Evolutionary conservation across 1,140 invertebrate genomes (phyloP), one percentile per base, ranked within the genome.

Genomic region (Calliopsis andreniformis): DNA sequence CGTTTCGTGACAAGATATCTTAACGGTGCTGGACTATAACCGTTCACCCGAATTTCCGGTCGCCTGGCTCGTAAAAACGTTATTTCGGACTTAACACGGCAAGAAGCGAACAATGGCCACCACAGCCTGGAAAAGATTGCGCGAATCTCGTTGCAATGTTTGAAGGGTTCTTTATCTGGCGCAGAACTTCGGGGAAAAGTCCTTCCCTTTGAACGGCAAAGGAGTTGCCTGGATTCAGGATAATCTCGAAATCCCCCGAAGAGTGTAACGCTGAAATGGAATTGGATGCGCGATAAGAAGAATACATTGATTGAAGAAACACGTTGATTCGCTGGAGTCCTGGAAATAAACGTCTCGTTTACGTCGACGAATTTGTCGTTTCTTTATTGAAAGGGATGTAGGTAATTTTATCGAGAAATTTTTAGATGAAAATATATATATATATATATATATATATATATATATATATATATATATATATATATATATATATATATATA

Each of bases 201-300:
- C 72, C 56, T 61, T 67, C 23, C 25, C 78, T 80, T 80, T 51
- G 30, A 49, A 28, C 70, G 64, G 56, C 79, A 66, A 80, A 82
- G 79, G 53, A 63, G 61, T 25, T 55, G 58, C 10, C 59, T n/a
- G 58, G 49, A 71, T 76, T 59, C 47, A 16, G 51, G 71, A 76
- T 80, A 76, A 82, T 80, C 80, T 32, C 30, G 59, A 69, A 59
- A 81, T 80, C 45, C 66, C 42, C 47, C 10, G n/a, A 23, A 47
- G 69, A 56, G 53, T 80, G 32, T 42, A 63, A 42, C 70, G 28
- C 10, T 39, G 47, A 67, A 68, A 62, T 53, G 45, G 23, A 47
- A 75, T 61, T 35, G 47, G 8, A 5, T 25, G 42, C 45, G 18
- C 42, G 16, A 6, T 30, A 12, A 32, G 35, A 8, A 39, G 39